phyloP scores from a whole-genome alignment of 2,113 vertebrate species.

The Sinocyclocheilus grahami region DNA sequence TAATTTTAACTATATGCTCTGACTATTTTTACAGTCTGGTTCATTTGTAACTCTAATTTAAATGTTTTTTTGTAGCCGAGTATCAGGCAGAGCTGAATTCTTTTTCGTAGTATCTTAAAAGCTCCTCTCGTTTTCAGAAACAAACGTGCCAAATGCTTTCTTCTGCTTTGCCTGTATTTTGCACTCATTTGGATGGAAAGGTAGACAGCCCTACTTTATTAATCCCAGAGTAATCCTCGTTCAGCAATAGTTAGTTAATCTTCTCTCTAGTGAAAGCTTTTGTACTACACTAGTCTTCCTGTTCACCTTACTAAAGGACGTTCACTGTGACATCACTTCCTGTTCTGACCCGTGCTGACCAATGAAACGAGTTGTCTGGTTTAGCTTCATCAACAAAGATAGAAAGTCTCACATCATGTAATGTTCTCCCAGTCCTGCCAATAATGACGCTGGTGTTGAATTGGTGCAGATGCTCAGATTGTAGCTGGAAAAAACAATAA shows the following conservation, averaged over 20 bases:
- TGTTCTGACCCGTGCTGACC: neutral
- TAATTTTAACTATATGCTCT: slow-evolving; percentile 10
- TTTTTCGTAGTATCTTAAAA: neutral
- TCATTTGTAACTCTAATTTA: slow-evolving; percentile 12
- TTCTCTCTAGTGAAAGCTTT: slow-evolving; percentile 8
- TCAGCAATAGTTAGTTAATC: neutral
- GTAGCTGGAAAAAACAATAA: neutral
- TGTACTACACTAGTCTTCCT: slow-evolving; percentile 11
- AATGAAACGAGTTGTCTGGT: slow-evolving; percentile 7
- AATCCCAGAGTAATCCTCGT: slow-evolving; percentile 4
- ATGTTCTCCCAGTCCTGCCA: neutral
- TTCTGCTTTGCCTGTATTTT: slow-evolving; percentile 11
- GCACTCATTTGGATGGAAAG: neutral
- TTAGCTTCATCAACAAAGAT: neutral
- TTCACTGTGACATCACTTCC: slow-evolving; percentile 17
- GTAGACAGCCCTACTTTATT: neutral
- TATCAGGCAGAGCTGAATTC: neutral
- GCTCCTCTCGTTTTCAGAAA: neutral
- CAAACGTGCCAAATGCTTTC: neutral
- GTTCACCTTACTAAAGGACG: neutral
- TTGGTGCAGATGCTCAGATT: neutral
- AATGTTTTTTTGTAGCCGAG: neutral
- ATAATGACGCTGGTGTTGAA: neutral
- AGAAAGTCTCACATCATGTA: neutral
- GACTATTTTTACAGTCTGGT: neutral